Evolutionary conservation across 2,797 vertebrate genomes (phyloP).

Genomic region (Petrocephalus sullivani): DNA sequence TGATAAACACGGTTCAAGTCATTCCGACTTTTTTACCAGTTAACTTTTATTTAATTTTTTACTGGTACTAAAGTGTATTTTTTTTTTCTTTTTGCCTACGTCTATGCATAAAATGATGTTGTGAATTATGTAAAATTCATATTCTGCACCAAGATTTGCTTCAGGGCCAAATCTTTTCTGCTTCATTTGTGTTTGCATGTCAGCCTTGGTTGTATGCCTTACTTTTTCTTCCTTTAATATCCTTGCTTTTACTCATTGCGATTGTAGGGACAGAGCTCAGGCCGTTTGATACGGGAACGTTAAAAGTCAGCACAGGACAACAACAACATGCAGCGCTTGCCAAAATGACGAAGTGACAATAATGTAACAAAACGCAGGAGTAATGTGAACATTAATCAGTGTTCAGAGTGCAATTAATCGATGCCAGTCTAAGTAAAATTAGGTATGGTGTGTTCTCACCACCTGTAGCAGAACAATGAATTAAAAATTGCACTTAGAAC

Average conservation of each 20-base stretch:
- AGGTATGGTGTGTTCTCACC: neutral
- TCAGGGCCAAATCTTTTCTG: neutral
- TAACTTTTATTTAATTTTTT: neutral
- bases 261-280: neutral
- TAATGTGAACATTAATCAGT: neutral
- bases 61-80: neutral
- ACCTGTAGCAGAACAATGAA: neutral
- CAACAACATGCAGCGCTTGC: neutral
- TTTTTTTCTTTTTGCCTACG: neutral
- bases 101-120: neutral
- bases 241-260: neutral
- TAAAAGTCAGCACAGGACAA: neutral
- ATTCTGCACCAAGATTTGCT: neutral
- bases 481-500: neutral
- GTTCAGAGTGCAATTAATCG: neutral
- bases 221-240: neutral
- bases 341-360: neutral
- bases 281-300: neutral
- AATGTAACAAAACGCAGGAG: neutral
- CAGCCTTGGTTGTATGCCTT: neutral
- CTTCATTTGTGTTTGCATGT: neutral
- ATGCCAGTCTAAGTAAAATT: neutral
- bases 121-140: neutral
- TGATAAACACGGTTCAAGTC: neutral
- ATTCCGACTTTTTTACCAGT: neutral